Evolutionary conservation across 92 coral and sea anemone species (phyloP).

Genomic region (Phenganax subtilis): DNA sequence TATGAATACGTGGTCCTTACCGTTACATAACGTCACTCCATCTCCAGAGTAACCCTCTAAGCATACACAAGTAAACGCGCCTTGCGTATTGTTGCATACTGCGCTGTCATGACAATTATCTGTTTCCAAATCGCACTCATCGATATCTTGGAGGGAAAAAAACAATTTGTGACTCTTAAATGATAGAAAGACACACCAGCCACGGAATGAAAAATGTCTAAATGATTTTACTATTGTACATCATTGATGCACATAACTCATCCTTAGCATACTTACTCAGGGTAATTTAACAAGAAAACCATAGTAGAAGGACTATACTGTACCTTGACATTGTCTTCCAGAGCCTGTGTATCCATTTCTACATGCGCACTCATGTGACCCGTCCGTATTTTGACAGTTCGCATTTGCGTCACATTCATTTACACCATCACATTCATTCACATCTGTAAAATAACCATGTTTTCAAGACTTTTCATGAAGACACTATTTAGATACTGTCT

Average conservation of each 20-base stretch:
- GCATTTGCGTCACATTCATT: conserved; percentile 49
- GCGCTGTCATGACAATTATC: conserved; percentile 17
- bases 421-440: conserved; percentile 14
- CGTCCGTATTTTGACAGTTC: conserved; percentile 51
- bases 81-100: conserved; percentile 10
- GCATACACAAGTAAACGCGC: conserved; percentile 30
- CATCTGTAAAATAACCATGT: not conserved
- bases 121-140: conserved; percentile 26
- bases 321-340: conserved; percentile 43
- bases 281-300: too few species aligned
- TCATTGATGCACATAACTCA: not conserved
- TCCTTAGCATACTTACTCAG: too few species aligned
- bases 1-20: too few species aligned
- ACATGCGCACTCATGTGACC: conserved; percentile 59
- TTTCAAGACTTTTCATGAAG: too few species aligned
- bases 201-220: too few species aligned
- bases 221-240: not conserved
- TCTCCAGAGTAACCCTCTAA: conserved; percentile 16
- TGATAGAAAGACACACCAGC: too few species aligned
- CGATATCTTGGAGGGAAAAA: conserved; percentile 10
- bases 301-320: not conserved
- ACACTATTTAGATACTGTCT: too few species aligned
- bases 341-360: conserved; percentile 42
- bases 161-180: too few species aligned
- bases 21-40: conserved; percentile 14